Percentiles rank a stretch among this genome's conserved stretches.
Evolutionary conservation across 1,140 invertebrate species (phyloP).

Genomic region (Sycophila sp.): DNA sequence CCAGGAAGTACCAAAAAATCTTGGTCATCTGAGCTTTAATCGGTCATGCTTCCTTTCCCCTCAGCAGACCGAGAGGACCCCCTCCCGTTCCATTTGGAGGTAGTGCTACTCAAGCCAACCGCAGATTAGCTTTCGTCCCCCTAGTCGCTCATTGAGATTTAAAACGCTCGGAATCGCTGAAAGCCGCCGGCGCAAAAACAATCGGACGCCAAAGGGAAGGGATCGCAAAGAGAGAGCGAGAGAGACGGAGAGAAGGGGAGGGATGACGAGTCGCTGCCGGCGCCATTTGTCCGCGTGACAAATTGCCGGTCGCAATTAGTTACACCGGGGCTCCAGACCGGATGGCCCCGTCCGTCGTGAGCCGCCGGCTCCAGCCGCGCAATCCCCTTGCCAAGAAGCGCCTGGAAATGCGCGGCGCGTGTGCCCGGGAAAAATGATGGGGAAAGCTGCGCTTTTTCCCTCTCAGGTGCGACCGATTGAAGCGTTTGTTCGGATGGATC

Average conservation of each 20-base stretch:
- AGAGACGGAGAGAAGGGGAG: conserved; percentile 2
- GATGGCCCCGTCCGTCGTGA: conserved; percentile 39
- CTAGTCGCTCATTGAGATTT: neutral
- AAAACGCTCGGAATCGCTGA: neutral
- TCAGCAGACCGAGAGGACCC: no score
- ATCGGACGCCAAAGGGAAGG: conserved; percentile 23
- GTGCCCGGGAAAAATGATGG: no score
- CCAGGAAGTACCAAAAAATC: no score
- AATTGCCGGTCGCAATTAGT: conserved; percentile 60
- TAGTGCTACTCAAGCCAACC: no score
- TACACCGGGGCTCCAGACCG: conserved; percentile 37
- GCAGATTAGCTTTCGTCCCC: conserved; percentile 11
- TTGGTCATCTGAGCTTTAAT: no score
- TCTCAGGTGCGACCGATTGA: no score
- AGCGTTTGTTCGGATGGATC: neutral
- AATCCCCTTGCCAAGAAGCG: neutral
- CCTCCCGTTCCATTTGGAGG: no score
- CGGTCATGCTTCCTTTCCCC: no score
- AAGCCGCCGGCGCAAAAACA: conserved; percentile 5
- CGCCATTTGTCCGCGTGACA: conserved; percentile 59
- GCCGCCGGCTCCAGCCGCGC: neutral
- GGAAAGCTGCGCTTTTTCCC: no score
- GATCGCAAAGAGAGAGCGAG: conserved; percentile 2
- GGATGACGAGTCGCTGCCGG: conserved; percentile 42
- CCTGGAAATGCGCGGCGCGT: neutral